Evolutionary conservation across 2,888 invertebrate species (phyloP), one percentile per base, ranked within the genome.

Genomic region (Ophioninae sp.): DNA sequence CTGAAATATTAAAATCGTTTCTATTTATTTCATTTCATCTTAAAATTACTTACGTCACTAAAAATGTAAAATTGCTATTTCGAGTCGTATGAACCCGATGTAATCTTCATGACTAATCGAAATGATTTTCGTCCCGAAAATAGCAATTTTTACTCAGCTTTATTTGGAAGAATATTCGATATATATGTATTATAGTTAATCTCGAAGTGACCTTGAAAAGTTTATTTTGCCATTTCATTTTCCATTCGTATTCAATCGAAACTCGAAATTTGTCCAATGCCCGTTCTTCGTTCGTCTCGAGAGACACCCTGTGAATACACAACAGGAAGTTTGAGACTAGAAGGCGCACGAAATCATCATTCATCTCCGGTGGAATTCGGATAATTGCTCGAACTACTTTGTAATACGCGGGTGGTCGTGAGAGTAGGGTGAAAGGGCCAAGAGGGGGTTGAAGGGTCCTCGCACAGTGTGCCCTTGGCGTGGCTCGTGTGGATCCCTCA

Each of bases 341-440:
- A 20, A 61, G 30, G 64, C 62, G 41, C 76, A 68, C 62, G 57
- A 57, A 37, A 21, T 73, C 76, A 57, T 65, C 82, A 88, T 88
- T 85, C 83, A 85, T 85, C 86, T 83, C 83, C 77, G 64, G 69
- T 50, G 85, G 88, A 88, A 87, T 88, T 87, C 81, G 80, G 83
- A 85, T 88, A 88, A 88, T 88, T 88, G 86, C 86, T 87, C 79
- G 67, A 84, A 84, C 79, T 78, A 83, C 76, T 76, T 81, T 70
- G 84, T 79, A 86, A 85, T 82, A 79, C 73, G 81, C 44, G 68
- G 79, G 76, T 7, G 44, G 8, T 13, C 13, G 2, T 44, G 44
- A 8, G 30, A 30, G 30, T 1, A 30, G 30, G 30, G 30, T 30
- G 30, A 30, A 30, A 41, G 41, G 41, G 41, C 2, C 8, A 41